Evolutionary conservation across 2,113 vertebrate species (phyloP), one percentile per base, ranked within the genome.

Genomic region (Lipotes vexillifer): DNA sequence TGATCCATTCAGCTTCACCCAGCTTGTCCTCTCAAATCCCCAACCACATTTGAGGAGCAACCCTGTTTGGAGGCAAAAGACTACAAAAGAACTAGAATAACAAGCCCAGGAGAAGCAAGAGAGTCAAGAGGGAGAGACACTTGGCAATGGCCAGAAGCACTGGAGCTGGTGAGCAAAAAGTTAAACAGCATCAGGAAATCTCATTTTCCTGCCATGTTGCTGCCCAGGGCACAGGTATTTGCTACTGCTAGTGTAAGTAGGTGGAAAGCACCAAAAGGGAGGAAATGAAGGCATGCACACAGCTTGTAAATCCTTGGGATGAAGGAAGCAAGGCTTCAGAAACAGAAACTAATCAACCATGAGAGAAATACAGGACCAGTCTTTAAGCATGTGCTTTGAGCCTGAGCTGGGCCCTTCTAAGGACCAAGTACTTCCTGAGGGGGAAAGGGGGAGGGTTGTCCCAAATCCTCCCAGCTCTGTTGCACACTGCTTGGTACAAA

Each of bases 11-110:
- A 55, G 88, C 49, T 69, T 96, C 57, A 3, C 85, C 38, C 20
- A 57, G 68, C 36, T 95, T 71, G 55, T 75, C 65, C 29, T 89
- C 68, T 41, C 91, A 74, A 88, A 95, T 94, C 93, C 85, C 71
- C 21, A 3, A 3, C 44, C 63, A 4, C 38, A 6, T 86, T 29
- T 78, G 36, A 91, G 52, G 44, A 69, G 17, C 8, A 82, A 17
- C 12, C 9, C 61, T 59, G 2, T 57, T 27, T 63, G 27, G 38
- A 95, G 52, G 25, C 46, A 66, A 68, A 44, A 95, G 68, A 72
- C 38, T 78, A 46, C 46, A 87, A 52, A 96, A 86, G 23, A 81
- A 68, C 8, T 5, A 36, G 65, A 74, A 89, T 92, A 38, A 80
- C 31, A 36, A 46, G 36, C 41, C 0, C 1, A 36, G 63, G 75